Evolutionary conservation across 1,140 invertebrate species (phyloP), one percentile per base, ranked within the genome.

Genomic region (Neodiprion virginianus): DNA sequence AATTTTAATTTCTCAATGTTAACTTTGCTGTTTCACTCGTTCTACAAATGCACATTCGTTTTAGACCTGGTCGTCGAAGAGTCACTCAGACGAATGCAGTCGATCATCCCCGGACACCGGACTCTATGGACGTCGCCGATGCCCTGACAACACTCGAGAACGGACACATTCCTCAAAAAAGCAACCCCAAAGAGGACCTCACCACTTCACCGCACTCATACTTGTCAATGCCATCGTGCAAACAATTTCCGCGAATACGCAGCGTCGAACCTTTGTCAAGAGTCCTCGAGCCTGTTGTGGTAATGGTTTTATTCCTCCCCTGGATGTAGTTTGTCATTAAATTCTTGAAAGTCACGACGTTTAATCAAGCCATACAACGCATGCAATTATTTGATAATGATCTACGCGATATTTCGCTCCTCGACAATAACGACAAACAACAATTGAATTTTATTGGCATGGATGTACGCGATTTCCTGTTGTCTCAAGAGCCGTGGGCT

Each of bases 151-250:
- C 53, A 61, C n/a, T 61, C 11, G 53, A 61, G 78, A 79, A 5
- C 78, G 77, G 3, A 78, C 72, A 23, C 72, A 78, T 72, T 79
- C 77, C 1, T 73, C 77, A 8, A 68, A 67, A 8, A 79, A 83
- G 74, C 78, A 77, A 17, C 66, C 81, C 72, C 9, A 78, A 78
- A 7, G 81, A 86, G 73, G 87, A 88, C 71, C 77, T 77, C 11
- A 78, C 82, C 12, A 81, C 82, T 12, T 88, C 87, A 0, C 93
- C 94, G 0, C 93, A 93, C 77, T 94, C 93, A 0, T 94, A 93
- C 77, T 89, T 96, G 2, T 95, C 94, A 0, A 95, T 96, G 94
- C 93, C 94, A 12, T 95, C 94, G 8, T 93, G 95, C 12, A 93
- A 93, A 76, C 91, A 93, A 14, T 96, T 96, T 82, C 95, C 94